Evolutionary conservation across 2,888 invertebrate species (phyloP).

Genomic region (Cetonia aurata): DNA sequence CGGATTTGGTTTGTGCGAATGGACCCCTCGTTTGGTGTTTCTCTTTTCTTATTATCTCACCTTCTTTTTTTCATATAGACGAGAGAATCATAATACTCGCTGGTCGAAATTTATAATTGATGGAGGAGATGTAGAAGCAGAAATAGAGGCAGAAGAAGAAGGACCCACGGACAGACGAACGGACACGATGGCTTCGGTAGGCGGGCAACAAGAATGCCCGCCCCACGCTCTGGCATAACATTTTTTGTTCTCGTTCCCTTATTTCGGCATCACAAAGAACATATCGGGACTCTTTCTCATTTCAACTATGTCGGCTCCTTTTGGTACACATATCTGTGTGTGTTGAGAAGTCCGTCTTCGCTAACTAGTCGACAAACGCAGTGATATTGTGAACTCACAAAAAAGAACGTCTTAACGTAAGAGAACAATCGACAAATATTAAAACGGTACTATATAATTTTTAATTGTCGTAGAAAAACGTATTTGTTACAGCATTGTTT

Average conservation of each 20-base stretch:
- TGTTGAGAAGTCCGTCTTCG: constrained; percentile 47
- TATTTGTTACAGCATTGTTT: neutral
- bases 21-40: constrained; percentile 20
- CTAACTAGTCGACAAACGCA: constrained; percentile 55
- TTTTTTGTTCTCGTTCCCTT: constrained; percentile 62
- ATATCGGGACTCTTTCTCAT: constrained; percentile 54
- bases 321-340: constrained; percentile 47
- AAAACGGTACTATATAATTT: constrained; percentile 31
- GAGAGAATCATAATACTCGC: constrained; percentile 34
- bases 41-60: constrained; percentile 15
- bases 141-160: constrained; percentile 38
- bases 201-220: constrained; percentile 60
- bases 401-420: constrained; percentile 33
- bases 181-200: constrained; percentile 58
- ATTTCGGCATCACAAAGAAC: constrained; percentile 62
- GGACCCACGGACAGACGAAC: constrained; percentile 31
- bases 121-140: constrained; percentile 42
- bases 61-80: constrained; percentile 21
- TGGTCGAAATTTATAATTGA: constrained; percentile 47
- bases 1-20: constrained; percentile 32
- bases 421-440: constrained; percentile 38
- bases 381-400: constrained; percentile 36
- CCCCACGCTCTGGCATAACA: constrained; percentile 54
- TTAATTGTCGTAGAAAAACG: neutral
- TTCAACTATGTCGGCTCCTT: constrained; percentile 59